Percentiles rank a stretch among this genome's conserved stretches.
Evolutionary conservation across 2,113 vertebrate species (phyloP).

Genomic region (Chrysemys picta): DNA sequence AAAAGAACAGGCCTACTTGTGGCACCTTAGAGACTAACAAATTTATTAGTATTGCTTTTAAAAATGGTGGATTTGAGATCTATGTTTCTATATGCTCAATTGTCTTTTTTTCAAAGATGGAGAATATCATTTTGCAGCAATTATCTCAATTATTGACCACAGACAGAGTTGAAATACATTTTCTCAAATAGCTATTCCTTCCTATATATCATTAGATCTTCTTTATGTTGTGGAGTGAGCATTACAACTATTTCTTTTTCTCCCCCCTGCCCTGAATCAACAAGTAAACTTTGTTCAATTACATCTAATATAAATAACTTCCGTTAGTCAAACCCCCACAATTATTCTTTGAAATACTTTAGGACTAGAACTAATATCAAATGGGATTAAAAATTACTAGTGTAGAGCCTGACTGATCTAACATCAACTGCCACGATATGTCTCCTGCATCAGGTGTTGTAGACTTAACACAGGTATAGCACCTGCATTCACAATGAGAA

Average conservation of each 20-base stretch:
- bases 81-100: fast-evolving
- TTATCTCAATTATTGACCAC: neutral
- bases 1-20: too few relatives aligned
- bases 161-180: neutral
- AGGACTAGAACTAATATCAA: conserved; percentile 9
- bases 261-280: neutral
- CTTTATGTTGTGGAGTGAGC: conserved; percentile 18
- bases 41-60: neutral
- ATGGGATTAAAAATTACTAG: neutral
- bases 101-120: neutral
- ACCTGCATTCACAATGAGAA: conserved; percentile 35
- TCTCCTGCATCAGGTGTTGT: conserved; percentile 11
- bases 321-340: conserved; percentile 44
- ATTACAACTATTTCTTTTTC: neutral
- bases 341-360: conserved; percentile 48
- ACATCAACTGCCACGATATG: neutral
- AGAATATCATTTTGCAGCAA: conserved; percentile 13
- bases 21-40: too few relatives aligned
- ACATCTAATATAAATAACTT: conserved; percentile 4
- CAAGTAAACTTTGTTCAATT: conserved; percentile 36
- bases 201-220: neutral
- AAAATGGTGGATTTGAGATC: neutral
- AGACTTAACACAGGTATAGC: conserved; percentile 16
- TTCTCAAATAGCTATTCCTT: conserved; percentile 14
- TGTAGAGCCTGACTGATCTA: neutral